Evolutionary conservation across 2,888 invertebrate species (phyloP), one percentile per base, ranked within the genome.

Genomic region (Drosophila mayaguana): DNA sequence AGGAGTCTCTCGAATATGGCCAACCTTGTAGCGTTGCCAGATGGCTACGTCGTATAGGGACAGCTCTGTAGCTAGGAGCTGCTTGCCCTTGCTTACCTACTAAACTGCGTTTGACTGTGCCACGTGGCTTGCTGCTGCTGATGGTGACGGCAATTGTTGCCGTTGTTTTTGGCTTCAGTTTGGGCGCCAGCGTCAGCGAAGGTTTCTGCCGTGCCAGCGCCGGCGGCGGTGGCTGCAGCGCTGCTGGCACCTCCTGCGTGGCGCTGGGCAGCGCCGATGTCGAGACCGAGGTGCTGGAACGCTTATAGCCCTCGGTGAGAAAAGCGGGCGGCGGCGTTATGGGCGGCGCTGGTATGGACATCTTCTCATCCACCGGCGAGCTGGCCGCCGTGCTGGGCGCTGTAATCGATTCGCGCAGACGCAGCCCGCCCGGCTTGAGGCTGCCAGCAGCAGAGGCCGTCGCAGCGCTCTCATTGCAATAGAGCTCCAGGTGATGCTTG

Each of bases 261-360:
- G 82, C 80, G 53, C 78, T 87, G 59, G 84, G 88, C 60, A 85
- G 18, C 1, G 85, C 85, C 57, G 88, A 88, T 75, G 90, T 91
- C 70, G 85, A 90, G 48, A 87, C 89, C 75, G 91, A 89, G 38
- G 92, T 89, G 66, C 90, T 83, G 38, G 90, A 81, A 22, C 92
- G 88, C 80, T 94, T 94, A 86, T 95, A 95, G 46, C 95, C 95
- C 28, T 94, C 94, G 5, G 95, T 94, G 59, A 95, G 92, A 88
- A 95, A 95, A 64, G 95, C 95, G 11, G 95, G 95, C 18, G 95
- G 96, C 32, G 95, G 95, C 36, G 95, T 95, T 77, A 95, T 95
- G 34, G 95, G 95, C 34, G 94, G 94, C 73, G 94, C 95, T 57
- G 93, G 93, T 60, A 92, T 89, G 34, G 82, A 89, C 59, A 90